Evolutionary conservation across 64 coral and sea anemone genomes (phyloP), one percentile per base, ranked within the genome.

Genomic region (Dendrophyllia cribrosa): DNA sequence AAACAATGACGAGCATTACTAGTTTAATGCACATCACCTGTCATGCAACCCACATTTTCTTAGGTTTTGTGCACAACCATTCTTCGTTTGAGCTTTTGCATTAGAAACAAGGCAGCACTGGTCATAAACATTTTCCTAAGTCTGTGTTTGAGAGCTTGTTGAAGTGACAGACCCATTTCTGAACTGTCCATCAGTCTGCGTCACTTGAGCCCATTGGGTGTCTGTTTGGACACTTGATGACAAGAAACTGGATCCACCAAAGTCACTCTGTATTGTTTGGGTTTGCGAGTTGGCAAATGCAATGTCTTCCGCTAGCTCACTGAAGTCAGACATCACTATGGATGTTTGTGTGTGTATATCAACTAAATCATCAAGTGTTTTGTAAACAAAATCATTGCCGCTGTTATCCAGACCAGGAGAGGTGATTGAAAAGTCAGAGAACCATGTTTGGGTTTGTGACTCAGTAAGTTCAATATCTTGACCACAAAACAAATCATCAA

Each of bases 401-500:
- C 86, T 71, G 13, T 76, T 94, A 75, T 94, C 92, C 17, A 82
- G 64, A 94, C 68, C 59, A 67, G 92, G 80, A 83, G 72, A 87
- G 12, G 77, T 82, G 9, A 89, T 52, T 26, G 56, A 26, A 56
- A 74, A 94, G 56, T 82, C 80, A 16, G 66, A 86, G 4, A 97
- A 84, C 95, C 95, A 97, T 16, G 95, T 97, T 77, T 97, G 95
- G 15, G 95, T 97, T 72, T 97, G 88, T 21, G 92, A 91, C 50
- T 97, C 92, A 43, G 95, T 91, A 20, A 97, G 89, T 67, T 93
- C 91, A 34, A 93, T 85, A 66, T 95, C 88, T 44, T 84, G 78
- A 75, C 80, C 63, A n/a, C 89, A 79, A 70, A 72, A 83, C 52
- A 94, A 78, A 17, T 96, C 91, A 58, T 94, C 94, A 59, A 96